Conservation (phyloP, 1,140 invertebrate genomes). For the Drosophila truncata region DNA sequence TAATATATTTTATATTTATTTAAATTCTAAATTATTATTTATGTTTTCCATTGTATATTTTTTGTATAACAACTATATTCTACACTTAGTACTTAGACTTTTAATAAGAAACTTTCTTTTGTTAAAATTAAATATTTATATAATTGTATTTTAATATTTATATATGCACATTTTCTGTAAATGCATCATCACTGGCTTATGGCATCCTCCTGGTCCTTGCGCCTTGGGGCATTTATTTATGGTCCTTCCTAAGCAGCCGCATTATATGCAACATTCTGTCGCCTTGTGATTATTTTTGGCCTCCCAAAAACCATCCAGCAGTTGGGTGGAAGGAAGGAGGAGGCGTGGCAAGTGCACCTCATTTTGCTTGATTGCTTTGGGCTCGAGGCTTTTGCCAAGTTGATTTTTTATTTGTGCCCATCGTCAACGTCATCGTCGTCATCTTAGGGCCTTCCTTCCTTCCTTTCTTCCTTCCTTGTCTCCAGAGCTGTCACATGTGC, state of each 20-base stretch:
- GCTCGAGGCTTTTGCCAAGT: slow-evolving; percentile 38
- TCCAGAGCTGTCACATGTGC: slow-evolving; percentile 62
- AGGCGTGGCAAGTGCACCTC: slow-evolving; percentile 64
- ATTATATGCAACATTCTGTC: slow-evolving; percentile 81
- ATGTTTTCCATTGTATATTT: too few relatives aligned
- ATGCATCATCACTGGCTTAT: slow-evolving; percentile 8
- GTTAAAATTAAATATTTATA: background rate
- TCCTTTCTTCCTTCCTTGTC: slow-evolving; percentile 26
- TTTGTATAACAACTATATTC: background rate
- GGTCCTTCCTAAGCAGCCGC: slow-evolving; percentile 58
- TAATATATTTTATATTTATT: background rate
- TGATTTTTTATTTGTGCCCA: slow-evolving; percentile 41
- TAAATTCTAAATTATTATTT: background rate
- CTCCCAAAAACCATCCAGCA: slow-evolving; percentile 4
- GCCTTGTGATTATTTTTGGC: slow-evolving; percentile 78
- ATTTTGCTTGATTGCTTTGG: slow-evolving; percentile 77
- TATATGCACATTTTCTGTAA: background rate
- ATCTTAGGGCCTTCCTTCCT: slow-evolving; percentile 22
- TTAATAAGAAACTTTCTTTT: background rate
- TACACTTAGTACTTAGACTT: background rate
- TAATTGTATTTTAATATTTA: background rate
- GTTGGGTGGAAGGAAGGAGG: background rate
- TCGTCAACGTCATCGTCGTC: slow-evolving; percentile 43
- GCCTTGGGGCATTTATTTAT: slow-evolving; percentile 48
- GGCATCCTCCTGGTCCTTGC: slow-evolving; percentile 11